Base-by-base conservation (phyloP, 30 jellyfish, hydroid and myxozoan species). In the Turritopsis rubra region DNA sequence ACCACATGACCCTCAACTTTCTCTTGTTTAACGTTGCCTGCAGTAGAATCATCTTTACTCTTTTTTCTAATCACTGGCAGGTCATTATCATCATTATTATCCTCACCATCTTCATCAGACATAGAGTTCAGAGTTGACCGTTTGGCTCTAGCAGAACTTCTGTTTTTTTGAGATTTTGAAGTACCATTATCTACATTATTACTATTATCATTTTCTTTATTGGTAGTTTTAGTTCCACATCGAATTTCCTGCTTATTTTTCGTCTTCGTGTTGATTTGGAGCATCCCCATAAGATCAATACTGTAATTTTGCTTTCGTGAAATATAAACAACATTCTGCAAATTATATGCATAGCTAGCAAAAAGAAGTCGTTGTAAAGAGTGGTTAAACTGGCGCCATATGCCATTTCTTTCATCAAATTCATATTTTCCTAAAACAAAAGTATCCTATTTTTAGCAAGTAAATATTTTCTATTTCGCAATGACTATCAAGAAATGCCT, bases 371-470 rank as follows among this genome's bases (percentile, higher is more conserved):
- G 41, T 72, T 91, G 96, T n/a, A 84, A 68, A 17, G 73, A 65
- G 29, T 84, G 85, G 19, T 83, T 73, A 74, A 84, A 87, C 8
- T n/a, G 30, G 1, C 53, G 53, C 96, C 97, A 86, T 53, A 81
- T 82, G 4, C 85, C 90, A 28, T 80, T 80, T 30, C 85, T 93
- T 79, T 87, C 87, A 53, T 86, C 86, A 90, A 88, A 91, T 25
- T 85, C 81, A 87, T 90, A 91, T 7, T 25, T 84, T 20, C 81
- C 94, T 86, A 52, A 21, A 72, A 70, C 25, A 71, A 52, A 70
- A 71, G 29, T n/a, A n/a, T n/a, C n/a, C n/a, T n/a, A n/a, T n/a
- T n/a, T n/a, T n/a, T n/a, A n/a, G n/a, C n/a, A n/a, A n/a, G n/a
- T n/a, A n/a, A n/a, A n/a, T n/a, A n/a, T n/a, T n/a, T n/a, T n/a